Evolutionary conservation across 2,888 invertebrate species (phyloP).

Genomic region (Athrips mouffetella): DNA sequence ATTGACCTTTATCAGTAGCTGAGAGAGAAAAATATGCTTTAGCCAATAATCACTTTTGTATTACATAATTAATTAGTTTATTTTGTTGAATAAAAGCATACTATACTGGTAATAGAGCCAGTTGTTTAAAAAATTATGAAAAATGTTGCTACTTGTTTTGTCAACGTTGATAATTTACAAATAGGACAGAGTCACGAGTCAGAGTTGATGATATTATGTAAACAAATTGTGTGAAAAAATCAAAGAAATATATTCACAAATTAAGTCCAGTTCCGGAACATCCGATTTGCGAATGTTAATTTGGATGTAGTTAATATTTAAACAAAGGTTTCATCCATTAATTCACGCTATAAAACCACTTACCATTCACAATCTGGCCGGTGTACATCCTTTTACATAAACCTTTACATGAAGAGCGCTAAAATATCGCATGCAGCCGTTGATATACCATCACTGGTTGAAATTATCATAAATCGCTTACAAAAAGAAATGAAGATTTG

Average conservation of each 20-base stretch:
- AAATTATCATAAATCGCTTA: not conserved
- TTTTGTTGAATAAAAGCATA: too few relatives aligned
- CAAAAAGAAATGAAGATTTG: constrained; percentile 3
- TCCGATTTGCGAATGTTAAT: not conserved
- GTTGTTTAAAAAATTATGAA: too few relatives aligned
- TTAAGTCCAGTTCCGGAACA: too few relatives aligned
- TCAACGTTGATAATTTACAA: too few relatives aligned
- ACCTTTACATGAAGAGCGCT: constrained; percentile 19
- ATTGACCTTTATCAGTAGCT: not conserved
- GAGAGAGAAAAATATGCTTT: not conserved
- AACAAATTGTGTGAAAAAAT: not conserved
- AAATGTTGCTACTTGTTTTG: too few relatives aligned
- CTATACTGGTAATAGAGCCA: too few relatives aligned
- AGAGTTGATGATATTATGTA: too few relatives aligned
- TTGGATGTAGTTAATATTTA: constrained; percentile 1
- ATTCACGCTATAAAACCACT: constrained; percentile 9
- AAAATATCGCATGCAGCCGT: constrained; percentile 38
- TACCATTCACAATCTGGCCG: constrained; percentile 8
- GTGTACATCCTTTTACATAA: constrained; percentile 16
- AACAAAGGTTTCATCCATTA: constrained; percentile 11
- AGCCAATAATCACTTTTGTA: too few relatives aligned
- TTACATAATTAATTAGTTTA: too few relatives aligned
- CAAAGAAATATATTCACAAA: not conserved
- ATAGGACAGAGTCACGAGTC: too few relatives aligned
- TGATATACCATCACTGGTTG: not conserved